phyloP scores from a whole-genome alignment of 1,140 invertebrate species.

The Meloidogyne hapla region DNA sequence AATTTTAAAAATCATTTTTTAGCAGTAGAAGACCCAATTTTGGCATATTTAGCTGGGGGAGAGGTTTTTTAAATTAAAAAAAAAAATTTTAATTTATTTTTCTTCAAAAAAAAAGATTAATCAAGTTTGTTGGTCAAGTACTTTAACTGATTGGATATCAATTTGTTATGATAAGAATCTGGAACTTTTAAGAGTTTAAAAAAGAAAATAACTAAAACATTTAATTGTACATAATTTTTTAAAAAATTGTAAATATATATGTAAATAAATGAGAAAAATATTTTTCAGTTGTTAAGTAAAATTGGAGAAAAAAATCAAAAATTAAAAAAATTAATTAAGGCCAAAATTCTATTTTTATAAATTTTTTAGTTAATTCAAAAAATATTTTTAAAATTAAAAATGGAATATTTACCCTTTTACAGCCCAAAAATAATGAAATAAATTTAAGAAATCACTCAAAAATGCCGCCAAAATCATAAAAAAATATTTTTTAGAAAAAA shows the following conservation, averaged over 20 bases:
- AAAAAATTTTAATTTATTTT: background rate
- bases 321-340: too few species aligned
- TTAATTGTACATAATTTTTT: conserved; percentile 1
- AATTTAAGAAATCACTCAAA: too few species aligned
- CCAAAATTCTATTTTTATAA: too few species aligned
- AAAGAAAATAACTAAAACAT: background rate
- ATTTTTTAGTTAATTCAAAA: too few species aligned
- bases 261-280: background rate
- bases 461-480: too few species aligned
- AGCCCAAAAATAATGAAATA: too few species aligned
- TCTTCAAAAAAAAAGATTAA: conserved; percentile 77
- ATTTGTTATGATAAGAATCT: conserved; percentile 98
- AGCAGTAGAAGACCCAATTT: conserved; percentile 73
- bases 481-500: too few species aligned
- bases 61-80: conserved; percentile 68
- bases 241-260: background rate
- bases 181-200: conserved; percentile 85
- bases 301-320: too few species aligned
- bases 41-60: conserved; percentile 97
- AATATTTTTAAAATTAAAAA: too few species aligned
- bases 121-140: conserved; percentile 99
- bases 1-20: background rate
- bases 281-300: too few species aligned
- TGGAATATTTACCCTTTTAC: too few species aligned
- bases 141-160: conserved; percentile 98